A percentile compares a stretch with the other conserved stretches of the same genome.
Evolutionary conservation across 2,888 invertebrate genomes (phyloP).

Genomic region (Bombyx huttoni): DNA sequence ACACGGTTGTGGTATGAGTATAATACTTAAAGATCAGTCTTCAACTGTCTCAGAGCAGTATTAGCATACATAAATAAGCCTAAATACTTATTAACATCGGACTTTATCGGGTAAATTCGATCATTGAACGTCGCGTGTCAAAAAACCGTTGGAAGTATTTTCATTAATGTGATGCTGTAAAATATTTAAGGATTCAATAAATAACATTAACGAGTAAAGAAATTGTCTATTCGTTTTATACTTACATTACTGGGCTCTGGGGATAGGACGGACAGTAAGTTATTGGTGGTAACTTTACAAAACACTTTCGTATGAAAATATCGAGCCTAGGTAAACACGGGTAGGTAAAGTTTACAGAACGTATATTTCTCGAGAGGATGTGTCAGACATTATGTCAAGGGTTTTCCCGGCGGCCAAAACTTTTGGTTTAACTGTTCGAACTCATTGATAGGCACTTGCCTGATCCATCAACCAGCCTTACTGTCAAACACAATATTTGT

Average conservation of each 20-base stretch:
- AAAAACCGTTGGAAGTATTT: neutral
- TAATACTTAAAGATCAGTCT: neutral
- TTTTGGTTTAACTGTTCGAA: conserved; percentile 39
- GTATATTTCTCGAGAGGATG: conserved; percentile 26
- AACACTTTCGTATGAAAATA: conserved; percentile 15
- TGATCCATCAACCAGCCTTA: conserved; percentile 14
- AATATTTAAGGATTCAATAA: neutral
- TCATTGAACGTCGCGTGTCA: neutral
- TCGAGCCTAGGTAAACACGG: conserved; percentile 12
- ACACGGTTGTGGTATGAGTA: neutral
- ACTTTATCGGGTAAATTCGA: neutral
- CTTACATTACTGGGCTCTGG: conserved; percentile 1
- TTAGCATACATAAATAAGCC: neutral
- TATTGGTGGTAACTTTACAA: conserved; percentile 7
- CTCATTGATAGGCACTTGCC: conserved; percentile 31
- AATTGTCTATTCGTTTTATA: neutral
- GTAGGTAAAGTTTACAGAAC: conserved; percentile 24
- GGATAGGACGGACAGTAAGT: neutral
- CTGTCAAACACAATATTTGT: conserved; percentile 3
- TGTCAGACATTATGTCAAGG: conserved; percentile 32
- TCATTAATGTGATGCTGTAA: neutral
- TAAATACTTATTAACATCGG: neutral
- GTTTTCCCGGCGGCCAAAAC: conserved; percentile 37
- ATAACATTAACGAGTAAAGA: neutral
- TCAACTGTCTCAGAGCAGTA: neutral